Conservation (phyloP, 2,113 vertebrate genomes). For the Phoxinus phoxinus region DNA sequence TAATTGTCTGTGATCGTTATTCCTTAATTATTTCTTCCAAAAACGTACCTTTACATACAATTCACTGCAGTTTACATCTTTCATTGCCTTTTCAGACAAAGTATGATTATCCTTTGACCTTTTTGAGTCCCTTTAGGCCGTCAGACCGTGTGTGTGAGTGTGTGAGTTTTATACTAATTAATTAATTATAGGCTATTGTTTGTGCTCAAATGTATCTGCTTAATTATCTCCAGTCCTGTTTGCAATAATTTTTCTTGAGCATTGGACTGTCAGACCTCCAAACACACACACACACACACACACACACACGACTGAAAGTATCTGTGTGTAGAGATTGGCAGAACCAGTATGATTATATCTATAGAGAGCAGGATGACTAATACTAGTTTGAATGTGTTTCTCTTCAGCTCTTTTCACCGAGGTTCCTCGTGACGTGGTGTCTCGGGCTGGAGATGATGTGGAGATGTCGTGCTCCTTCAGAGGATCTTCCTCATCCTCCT, state of each 20-base stretch:
- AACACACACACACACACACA: not conserved
- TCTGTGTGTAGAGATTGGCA: not conserved
- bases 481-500: constrained; percentile 87
- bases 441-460: constrained; percentile 87
- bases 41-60: not conserved
- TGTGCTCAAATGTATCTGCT: constrained; percentile 24
- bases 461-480: constrained; percentile 99
- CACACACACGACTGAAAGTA: not conserved
- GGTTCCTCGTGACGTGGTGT: constrained; percentile 88
- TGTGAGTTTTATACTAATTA: not conserved
- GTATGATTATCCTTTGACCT: not conserved
- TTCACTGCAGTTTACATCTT: not conserved
- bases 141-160: not conserved
- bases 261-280: not conserved
- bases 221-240: constrained; percentile 40
- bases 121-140: not conserved
- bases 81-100: not conserved
- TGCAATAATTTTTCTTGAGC: not conserved
- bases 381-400: not conserved
- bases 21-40: not conserved
- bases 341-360: not conserved
- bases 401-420: constrained; percentile 92
- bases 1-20: no score
- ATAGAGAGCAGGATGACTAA: not conserved
- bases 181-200: constrained; percentile 31